Conservation (phyloP, 2,797 vertebrate species). For the Amblyraja radiata region DNA sequence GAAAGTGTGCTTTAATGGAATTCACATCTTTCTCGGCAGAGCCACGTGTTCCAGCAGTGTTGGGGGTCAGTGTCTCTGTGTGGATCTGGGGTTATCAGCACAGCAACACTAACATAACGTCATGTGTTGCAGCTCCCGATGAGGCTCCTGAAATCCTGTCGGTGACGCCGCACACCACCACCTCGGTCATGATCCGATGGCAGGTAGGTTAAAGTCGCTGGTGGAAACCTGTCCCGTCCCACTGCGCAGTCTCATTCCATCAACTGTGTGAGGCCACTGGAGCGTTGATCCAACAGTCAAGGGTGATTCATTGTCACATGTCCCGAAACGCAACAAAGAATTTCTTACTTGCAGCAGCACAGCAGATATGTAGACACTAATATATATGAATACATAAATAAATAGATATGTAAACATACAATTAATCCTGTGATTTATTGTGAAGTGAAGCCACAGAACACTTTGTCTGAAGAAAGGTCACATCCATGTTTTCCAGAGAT, state of each 20-base stretch:
- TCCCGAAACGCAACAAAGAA: no score
- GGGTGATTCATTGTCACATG: no score
- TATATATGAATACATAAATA: no score
- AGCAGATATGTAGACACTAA: no score
- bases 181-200: conserved; percentile 89
- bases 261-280: no score
- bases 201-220: conserved; percentile 64
- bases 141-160: conserved; percentile 78
- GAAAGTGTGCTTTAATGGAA: background rate
- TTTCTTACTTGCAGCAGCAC: no score
- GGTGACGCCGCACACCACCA: conserved; percentile 86
- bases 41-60: background rate
- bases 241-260: background rate
- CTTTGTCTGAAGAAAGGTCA: background rate
- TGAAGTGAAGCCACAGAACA: background rate
- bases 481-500: no score
- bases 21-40: background rate
- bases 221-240: background rate
- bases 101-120: background rate
- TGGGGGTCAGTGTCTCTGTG: background rate
- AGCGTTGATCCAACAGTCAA: background rate
- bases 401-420: no score
- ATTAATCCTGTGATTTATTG: background rate
- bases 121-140: conserved; percentile 53
- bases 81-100: background rate